Conservation (phyloP, 2,113 vertebrate genomes). For the Rhinogobius similis region DNA sequence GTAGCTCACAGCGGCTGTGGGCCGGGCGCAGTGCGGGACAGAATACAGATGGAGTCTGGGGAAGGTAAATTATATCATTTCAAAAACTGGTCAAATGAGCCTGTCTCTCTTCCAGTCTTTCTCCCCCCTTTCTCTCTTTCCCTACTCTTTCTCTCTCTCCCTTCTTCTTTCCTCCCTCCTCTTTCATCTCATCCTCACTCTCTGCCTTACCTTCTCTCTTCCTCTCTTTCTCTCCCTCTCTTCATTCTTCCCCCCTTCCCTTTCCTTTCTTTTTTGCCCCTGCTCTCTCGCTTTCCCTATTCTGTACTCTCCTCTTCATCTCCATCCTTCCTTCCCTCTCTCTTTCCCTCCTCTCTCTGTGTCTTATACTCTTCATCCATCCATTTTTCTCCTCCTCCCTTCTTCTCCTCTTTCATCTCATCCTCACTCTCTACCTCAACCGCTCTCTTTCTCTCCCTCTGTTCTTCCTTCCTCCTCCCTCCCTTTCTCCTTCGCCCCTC, state of each 20-base stretch:
- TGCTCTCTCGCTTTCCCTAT: conserved; percentile 43
- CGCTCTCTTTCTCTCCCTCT: neutral
- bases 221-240: conserved; percentile 16
- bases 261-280: conserved; percentile 46
- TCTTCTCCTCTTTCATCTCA: conserved; percentile 3
- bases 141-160: too few species aligned
- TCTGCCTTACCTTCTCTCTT: neutral
- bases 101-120: too few species aligned
- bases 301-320: too few species aligned
- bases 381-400: conserved; percentile 4
- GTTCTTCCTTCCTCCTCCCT: neutral
- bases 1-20: neutral
- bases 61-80: conserved; percentile 43
- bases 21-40: conserved; percentile 4
- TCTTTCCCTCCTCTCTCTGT: too few species aligned
- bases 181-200: too few species aligned
- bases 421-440: too few species aligned
- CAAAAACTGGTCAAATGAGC: conserved; percentile 41
- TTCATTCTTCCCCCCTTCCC: neutral
- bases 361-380: too few species aligned
- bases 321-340: too few species aligned
- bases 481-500: neutral
- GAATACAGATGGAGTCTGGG: conserved; percentile 29
- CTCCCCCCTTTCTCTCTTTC: too few species aligned
- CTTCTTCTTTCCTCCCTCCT: conserved; percentile 19